Percentiles rank a stretch among this genome's conserved stretches.
Conservation (phyloP, 2,888 invertebrate genomes). For the Phasia obesa region DNA sequence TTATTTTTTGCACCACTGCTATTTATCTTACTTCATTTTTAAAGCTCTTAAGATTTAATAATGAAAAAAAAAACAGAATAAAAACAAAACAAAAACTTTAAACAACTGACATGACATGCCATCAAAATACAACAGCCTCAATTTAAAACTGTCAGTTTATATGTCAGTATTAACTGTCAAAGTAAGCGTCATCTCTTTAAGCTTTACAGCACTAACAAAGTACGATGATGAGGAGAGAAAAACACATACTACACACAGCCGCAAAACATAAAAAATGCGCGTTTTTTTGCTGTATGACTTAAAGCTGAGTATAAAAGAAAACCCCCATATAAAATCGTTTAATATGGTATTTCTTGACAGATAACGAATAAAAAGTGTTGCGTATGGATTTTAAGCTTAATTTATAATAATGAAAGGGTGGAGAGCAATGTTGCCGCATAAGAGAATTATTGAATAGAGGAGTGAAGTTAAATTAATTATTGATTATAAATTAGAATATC, state of each 20-base stretch:
- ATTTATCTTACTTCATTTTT: constrained; percentile 59
- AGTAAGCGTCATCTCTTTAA: constrained; percentile 71
- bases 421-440: constrained; percentile 17
- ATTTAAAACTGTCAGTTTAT: constrained; percentile 81
- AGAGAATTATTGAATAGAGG: neutral
- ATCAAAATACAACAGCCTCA: constrained; percentile 77
- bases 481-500: too few relatives aligned
- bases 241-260: neutral
- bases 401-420: constrained; percentile 35
- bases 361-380: constrained; percentile 45
- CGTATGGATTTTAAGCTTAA: constrained; percentile 63
- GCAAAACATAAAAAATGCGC: constrained; percentile 26
- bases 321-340: constrained; percentile 46
- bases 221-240: constrained; percentile 36
- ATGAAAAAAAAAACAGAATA: neutral
- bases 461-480: too few relatives aligned
- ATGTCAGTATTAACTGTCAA: constrained; percentile 81
- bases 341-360: constrained; percentile 39
- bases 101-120: constrained; percentile 72
- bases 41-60: constrained; percentile 65
- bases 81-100: constrained; percentile 44
- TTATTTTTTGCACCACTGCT: constrained; percentile 18
- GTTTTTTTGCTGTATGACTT: constrained; percentile 10
- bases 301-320: constrained; percentile 29
- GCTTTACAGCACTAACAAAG: constrained; percentile 65